These are phyloP conservation scores for Mercenaria mercenaria DNA, from an alignment of 1,140 invertebrate genomes.

Conservation along the genomic window DNA sequence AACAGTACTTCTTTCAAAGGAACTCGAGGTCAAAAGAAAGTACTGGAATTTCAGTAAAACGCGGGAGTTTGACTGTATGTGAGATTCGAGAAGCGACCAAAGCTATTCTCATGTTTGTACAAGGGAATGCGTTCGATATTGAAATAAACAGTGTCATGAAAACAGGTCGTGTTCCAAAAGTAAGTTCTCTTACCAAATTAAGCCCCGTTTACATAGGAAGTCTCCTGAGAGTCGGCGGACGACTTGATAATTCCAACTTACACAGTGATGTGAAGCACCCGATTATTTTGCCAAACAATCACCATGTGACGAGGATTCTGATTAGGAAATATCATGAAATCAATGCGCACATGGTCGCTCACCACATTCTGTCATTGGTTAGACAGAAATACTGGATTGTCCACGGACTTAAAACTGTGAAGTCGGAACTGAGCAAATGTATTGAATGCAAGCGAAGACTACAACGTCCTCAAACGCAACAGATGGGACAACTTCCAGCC, in stretches of 20 bases:
- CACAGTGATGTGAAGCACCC: slow-evolving; percentile 24
- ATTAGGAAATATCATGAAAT: slow-evolving; percentile 13
- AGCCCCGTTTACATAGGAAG: slow-evolving; percentile 9
- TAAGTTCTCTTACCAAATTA: slow-evolving; percentile 34
- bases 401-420: not conserved
- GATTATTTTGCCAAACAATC: slow-evolving; percentile 35
- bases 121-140: not conserved
- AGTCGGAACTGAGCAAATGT: not conserved
- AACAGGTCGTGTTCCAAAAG: not conserved
- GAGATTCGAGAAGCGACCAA: slow-evolving; percentile 48
- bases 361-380: slow-evolving; percentile 1
- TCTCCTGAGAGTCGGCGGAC: slow-evolving; percentile 55
- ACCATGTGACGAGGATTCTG: not conserved
- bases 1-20: not conserved
- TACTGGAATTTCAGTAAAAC: not conserved
- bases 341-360: slow-evolving; percentile 21
- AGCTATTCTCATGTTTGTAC: slow-evolving; percentile 21
- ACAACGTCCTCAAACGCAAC: not conserved
- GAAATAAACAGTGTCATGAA: not conserved
- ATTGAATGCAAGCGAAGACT: not conserved
- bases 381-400: slow-evolving; percentile 60
- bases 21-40: not conserved
- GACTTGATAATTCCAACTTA: slow-evolving; percentile 33
- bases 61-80: not conserved
- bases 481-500: slow-evolving; percentile 44